A percentile compares a stretch with the other conserved stretches of the same genome.
Conservation (phyloP, 2,888 invertebrate species). For the Volucella zonaria region DNA sequence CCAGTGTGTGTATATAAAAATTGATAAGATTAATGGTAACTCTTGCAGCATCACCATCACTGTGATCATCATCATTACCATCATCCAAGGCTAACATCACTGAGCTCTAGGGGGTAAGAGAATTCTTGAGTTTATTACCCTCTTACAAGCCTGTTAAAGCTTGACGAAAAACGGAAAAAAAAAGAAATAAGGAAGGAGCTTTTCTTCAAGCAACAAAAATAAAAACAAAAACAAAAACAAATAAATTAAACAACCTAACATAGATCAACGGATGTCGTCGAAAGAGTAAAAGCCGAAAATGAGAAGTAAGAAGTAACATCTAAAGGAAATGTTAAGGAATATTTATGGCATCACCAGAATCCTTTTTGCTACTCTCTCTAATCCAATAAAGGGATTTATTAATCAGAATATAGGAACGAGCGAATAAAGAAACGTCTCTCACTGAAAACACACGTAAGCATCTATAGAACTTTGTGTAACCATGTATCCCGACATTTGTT, state of each 20-base stretch:
- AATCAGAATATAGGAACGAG: slow-evolving; percentile 55
- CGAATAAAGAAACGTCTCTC: too few relatives aligned
- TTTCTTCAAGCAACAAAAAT: background rate
- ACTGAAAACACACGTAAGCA: too few relatives aligned
- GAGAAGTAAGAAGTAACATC: slow-evolving; percentile 11
- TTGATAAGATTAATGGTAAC: slow-evolving; percentile 62
- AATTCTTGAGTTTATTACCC: slow-evolving; percentile 54
- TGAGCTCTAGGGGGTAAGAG: background rate
- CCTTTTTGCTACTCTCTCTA: slow-evolving; percentile 53
- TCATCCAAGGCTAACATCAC: slow-evolving; percentile 9
- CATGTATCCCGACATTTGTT: slow-evolving; percentile 32
- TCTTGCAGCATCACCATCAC: slow-evolving; percentile 47
- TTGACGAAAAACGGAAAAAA: background rate
- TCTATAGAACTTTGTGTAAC: background rate
- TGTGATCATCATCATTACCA: slow-evolving; percentile 42
- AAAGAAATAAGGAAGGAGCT: background rate
- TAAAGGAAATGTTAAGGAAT: slow-evolving; percentile 67
- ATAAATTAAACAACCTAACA: slow-evolving; percentile 28
- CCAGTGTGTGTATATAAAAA: slow-evolving; percentile 37
- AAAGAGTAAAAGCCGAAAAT: background rate
- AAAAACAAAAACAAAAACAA: slow-evolving; percentile 2
- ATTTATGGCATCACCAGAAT: slow-evolving; percentile 67
- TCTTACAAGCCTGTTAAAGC: slow-evolving; percentile 48
- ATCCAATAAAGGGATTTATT: slow-evolving; percentile 73
- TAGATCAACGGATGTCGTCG: slow-evolving; percentile 56